phyloP scores from a whole-genome alignment of 2,113 vertebrate genomes.

The Muntiacus muntjak region DNA sequence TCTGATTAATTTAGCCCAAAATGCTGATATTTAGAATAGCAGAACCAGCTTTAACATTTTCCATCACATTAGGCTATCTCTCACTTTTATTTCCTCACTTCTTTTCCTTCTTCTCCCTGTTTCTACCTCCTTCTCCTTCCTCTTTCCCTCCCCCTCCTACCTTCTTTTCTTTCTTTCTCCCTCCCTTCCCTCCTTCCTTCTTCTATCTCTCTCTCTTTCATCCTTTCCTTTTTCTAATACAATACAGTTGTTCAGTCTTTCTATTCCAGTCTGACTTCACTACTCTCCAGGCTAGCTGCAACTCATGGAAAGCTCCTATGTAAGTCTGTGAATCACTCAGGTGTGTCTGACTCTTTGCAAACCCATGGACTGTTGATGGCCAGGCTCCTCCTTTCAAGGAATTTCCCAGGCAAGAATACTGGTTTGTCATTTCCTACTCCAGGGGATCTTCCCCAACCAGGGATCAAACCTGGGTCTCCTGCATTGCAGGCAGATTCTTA shows the following conservation, averaged over 20 bases:
- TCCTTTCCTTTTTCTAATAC: background rate
- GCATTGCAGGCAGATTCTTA: background rate
- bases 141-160: background rate
- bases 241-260: background rate
- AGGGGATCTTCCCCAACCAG: background rate
- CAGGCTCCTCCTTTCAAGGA: background rate
- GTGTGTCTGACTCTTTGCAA: background rate
- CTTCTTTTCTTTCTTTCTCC: background rate
- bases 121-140: background rate
- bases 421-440: background rate
- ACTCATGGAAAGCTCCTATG: background rate
- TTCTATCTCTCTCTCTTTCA: background rate
- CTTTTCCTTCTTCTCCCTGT: too few species aligned
- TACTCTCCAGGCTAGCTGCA: background rate
- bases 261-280: background rate
- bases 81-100: background rate
- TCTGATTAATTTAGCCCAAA: background rate
- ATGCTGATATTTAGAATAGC: background rate
- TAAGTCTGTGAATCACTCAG: background rate
- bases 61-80: background rate
- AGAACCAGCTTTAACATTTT: background rate
- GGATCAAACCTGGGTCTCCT: background rate
- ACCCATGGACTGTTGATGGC: background rate
- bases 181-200: background rate
- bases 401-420: background rate